Base-by-base conservation (phyloP, 2,888 invertebrate genomes). In the Isoperla grammatica region DNA sequence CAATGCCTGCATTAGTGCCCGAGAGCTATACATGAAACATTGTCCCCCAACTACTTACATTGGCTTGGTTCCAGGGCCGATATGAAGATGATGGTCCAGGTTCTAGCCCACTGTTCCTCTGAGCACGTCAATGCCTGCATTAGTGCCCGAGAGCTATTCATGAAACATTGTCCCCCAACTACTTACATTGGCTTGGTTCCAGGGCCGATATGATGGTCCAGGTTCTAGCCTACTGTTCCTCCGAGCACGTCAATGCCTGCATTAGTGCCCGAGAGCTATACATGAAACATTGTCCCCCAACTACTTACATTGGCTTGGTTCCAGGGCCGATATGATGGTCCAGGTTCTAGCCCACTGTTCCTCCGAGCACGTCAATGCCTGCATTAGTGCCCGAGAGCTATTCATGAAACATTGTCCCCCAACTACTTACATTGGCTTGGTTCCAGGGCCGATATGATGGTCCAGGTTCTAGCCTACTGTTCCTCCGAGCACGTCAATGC, bases 41-140 rank as follows among this genome's bases (percentile, higher is more conserved):
- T n/a, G n/a, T n/a, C n/a, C n/a, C n/a, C n/a, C n/a, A n/a, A n/a
- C n/a, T n/a, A n/a, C n/a, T n/a, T n/a, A n/a, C n/a, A n/a, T n/a
- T n/a, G n/a, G n/a, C n/a, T n/a, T n/a, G n/a, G n/a, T 56, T 78
- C 72, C 68, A 83, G 84, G 67, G 81, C 82, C 63, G 88, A 89
- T 71, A 83, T 87, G 70, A 83, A 84, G 71, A 77, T 80, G 4
- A 83, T 86, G 64, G 79, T 83, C 17, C 76, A 81, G 65, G 79
- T 86, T 54, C 71, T 88, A 71, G 84, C 86, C 22, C 81, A 83
- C 68, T 80, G 83, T 61, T 79, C 75, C 60, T 74, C 81, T 5
- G 88, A 89, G 68, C 87, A 86, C 68, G 86, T 90, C 57, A 92
- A 89, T 76, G 84, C 86, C 29, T 43, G 46, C 15, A 85, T 91